These are phyloP conservation scores for Ormyrus labotus DNA, from an alignment of 2,888 invertebrate genomes.

Conservation along the genomic window DNA sequence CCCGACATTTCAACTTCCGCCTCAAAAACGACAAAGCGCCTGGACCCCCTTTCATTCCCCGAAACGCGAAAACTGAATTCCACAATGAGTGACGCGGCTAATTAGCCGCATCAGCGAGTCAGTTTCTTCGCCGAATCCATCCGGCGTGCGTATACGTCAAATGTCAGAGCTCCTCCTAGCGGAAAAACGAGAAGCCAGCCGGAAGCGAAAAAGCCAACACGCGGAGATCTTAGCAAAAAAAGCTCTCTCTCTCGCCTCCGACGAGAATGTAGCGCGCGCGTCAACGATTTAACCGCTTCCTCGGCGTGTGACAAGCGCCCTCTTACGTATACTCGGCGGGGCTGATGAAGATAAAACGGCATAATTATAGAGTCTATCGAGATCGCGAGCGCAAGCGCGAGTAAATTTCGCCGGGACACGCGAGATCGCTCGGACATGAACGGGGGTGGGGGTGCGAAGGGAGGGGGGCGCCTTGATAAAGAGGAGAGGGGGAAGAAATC, in stretches of 20 bases:
- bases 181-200: no score
- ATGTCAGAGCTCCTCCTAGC: no score
- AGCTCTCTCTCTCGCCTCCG: neutral
- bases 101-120: neutral
- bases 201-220: neutral
- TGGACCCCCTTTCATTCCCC: no score
- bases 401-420: slow-evolving; percentile 72
- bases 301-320: slow-evolving; percentile 23
- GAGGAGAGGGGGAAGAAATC: slow-evolving; percentile 23
- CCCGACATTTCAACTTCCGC: neutral
- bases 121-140: neutral
- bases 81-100: no score
- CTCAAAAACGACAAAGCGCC: neutral
- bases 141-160: no score
- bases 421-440: slow-evolving; percentile 70
- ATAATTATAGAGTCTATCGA: slow-evolving; percentile 74
- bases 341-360: slow-evolving; percentile 73
- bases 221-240: neutral
- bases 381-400: slow-evolving; percentile 68
- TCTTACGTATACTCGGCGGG: neutral
- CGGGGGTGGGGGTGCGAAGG: neutral
- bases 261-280: slow-evolving; percentile 58
- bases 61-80: no score
- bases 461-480: slow-evolving; percentile 37
- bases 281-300: slow-evolving; percentile 59